Percentiles rank a stretch among this genome's conserved stretches.
phyloP scores from a whole-genome alignment of 2,888 invertebrate species.

The Pseudococcus viburni region DNA sequence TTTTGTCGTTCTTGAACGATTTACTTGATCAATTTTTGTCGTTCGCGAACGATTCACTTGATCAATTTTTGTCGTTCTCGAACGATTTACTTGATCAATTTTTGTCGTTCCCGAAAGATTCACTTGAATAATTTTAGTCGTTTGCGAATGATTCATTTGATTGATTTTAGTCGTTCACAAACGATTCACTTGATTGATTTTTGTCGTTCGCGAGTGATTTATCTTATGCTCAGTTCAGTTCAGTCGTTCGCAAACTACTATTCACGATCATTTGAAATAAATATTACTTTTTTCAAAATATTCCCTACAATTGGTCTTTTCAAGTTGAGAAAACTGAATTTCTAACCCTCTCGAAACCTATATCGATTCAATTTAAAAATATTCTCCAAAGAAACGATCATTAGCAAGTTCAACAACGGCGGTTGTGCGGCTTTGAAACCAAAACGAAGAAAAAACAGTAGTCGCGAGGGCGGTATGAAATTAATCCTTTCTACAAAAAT shows the following conservation, averaged over 20 bases:
- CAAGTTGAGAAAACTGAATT: too few species aligned
- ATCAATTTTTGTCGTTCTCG: not conserved
- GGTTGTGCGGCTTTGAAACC: not conserved
- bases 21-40: not conserved
- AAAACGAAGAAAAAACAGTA: not conserved
- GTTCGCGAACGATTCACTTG: not conserved
- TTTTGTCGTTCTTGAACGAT: not conserved
- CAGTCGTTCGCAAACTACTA: conserved; percentile 9
- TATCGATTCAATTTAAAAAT: not conserved
- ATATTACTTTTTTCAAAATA: too few species aligned
- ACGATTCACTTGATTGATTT: not conserved
- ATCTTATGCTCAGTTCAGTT: too few species aligned
- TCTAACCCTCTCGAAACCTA: not conserved
- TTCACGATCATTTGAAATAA: too few species aligned
- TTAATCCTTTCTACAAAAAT: conserved; percentile 16
- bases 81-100: not conserved
- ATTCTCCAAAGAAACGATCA: not conserved
- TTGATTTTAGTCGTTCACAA: not conserved
- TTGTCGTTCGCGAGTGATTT: not conserved
- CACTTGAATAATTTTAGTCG: not conserved
- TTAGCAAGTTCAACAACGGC: not conserved
- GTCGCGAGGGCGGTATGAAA: not conserved
- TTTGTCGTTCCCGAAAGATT: not conserved
- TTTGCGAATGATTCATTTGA: not conserved
- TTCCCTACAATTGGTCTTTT: too few species aligned